Percentiles rank a stretch among this genome's conserved stretches.
These are phyloP conservation scores for Halictus rubicundus DNA, from an alignment of 1,140 invertebrate genomes.

Conservation along the genomic window DNA sequence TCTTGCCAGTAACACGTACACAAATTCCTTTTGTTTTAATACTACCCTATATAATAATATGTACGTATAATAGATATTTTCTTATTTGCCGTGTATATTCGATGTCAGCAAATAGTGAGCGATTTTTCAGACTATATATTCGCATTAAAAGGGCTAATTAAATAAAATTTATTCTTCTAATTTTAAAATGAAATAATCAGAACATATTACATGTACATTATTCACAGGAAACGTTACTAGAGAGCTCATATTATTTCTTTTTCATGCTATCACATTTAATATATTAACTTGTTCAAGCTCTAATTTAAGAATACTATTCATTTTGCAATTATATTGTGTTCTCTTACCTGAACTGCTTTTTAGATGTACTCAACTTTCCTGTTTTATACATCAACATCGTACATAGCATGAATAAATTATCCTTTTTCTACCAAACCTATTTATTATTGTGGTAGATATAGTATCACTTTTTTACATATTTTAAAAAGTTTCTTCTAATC, in stretches of 20 bases:
- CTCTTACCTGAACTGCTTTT: slow-evolving; percentile 1
- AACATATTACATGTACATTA: slow-evolving; percentile 4
- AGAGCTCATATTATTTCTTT: not conserved
- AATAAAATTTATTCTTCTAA: not conserved
- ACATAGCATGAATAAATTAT: slow-evolving; percentile 12
- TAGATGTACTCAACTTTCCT: not conserved
- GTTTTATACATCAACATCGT: slow-evolving; percentile 12
- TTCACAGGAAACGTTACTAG: not conserved
- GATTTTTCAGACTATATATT: not conserved
- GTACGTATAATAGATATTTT: no score
- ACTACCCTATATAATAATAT: no score
- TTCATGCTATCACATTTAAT: slow-evolving; percentile 30
- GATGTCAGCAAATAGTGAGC: no score
- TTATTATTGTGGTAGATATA: not conserved
- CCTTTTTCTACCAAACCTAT: slow-evolving; percentile 7
- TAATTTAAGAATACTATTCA: slow-evolving; percentile 14
- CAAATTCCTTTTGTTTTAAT: no score
- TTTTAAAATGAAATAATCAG: not conserved
- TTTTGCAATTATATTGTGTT: not conserved
- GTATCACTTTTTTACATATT: slow-evolving; percentile 8
- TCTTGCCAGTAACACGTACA: no score
- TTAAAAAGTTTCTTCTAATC: slow-evolving; percentile 17
- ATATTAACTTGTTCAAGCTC: slow-evolving; percentile 32
- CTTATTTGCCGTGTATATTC: no score
- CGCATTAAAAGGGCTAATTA: not conserved